Base-by-base conservation (phyloP, 2,113 vertebrate genomes). In the Tapirus terrestris region DNA sequence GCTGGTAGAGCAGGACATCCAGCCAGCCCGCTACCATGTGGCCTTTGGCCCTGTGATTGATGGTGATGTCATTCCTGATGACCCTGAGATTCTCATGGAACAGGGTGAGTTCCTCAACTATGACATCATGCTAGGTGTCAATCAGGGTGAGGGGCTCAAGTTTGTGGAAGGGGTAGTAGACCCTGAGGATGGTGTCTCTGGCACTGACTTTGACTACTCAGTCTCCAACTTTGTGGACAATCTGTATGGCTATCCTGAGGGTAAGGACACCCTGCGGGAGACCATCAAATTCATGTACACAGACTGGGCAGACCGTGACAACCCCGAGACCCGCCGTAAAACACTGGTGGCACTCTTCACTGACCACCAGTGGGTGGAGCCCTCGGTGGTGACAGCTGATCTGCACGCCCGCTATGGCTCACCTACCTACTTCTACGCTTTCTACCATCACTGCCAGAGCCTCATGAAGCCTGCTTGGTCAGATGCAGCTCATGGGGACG, bases 201-300 rank as follows among this genome's bases (percentile, higher is more conserved):
- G 99, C 94, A 99, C 99, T 63, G 99, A 99, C 98, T 99, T 99
- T 98, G 99, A 99, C 97, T 99, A 99, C 96, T 99, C 99, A 0
- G 99, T 99, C 94, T 99, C 99, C 11, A 99, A 99, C 98, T 99
- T 99, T 93, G 99, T 99, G 98, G 99, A 99, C 98, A 99, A 99
- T 98, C 98, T 99, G 18, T 99, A 99, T 0, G 99, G 99, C 87
- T 99, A 99, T 98, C 99, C 99, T 0, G 99, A 99, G 98, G 99
- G 99, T 73, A 99, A 99, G 96, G 99, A 99, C 98, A 99, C 99
- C 0, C 98, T 99, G 92, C 98, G 99, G 83, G 99, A 99, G 97
- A 99, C 99, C 98, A 99, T 99, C 97, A 99, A 99, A 98, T 99
- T 99, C 98, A 99, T 99, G 99, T 99, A 99, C 98, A 99, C 99